Conservation (phyloP, 2,113 vertebrate species). For the Recurvirostra avosetta region DNA sequence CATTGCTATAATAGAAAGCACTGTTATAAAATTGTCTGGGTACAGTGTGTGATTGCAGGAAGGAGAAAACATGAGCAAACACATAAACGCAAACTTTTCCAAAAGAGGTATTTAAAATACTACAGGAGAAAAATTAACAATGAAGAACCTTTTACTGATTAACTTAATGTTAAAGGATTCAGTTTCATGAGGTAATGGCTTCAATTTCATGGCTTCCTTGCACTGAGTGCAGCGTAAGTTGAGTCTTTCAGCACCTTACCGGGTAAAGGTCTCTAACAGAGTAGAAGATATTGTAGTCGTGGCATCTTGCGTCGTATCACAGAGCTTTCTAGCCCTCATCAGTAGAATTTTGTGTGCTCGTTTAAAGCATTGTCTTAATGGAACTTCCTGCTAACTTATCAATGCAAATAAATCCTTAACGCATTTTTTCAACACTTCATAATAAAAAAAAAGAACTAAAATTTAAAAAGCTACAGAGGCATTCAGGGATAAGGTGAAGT, state of each 20-base stretch:
- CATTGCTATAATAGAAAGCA: background rate
- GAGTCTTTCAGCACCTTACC: background rate
- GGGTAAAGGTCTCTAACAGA: background rate
- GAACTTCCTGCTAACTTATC: background rate
- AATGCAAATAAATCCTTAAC: background rate
- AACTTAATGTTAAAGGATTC: background rate
- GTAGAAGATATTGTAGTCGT: background rate
- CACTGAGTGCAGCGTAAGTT: background rate
- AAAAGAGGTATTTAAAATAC: background rate
- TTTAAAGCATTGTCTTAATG: background rate
- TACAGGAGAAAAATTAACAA: background rate
- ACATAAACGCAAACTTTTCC: background rate
- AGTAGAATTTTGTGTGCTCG: background rate
- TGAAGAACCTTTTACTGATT: background rate
- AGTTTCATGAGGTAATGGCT: slow-evolving; percentile 16
- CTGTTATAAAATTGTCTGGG: background rate
- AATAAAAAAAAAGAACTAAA: background rate
- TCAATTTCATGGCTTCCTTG: slow-evolving; percentile 28
- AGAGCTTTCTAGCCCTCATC: background rate
- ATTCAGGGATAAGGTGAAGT: background rate
- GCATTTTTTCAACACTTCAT: background rate
- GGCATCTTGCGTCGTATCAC: background rate
- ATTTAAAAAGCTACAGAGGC: rapidly evolving
- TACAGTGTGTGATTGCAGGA: background rate
- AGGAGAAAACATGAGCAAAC: background rate